Base-by-base conservation (phyloP, 2,113 vertebrate species). In the Myanophis thanlyinensis region DNA sequence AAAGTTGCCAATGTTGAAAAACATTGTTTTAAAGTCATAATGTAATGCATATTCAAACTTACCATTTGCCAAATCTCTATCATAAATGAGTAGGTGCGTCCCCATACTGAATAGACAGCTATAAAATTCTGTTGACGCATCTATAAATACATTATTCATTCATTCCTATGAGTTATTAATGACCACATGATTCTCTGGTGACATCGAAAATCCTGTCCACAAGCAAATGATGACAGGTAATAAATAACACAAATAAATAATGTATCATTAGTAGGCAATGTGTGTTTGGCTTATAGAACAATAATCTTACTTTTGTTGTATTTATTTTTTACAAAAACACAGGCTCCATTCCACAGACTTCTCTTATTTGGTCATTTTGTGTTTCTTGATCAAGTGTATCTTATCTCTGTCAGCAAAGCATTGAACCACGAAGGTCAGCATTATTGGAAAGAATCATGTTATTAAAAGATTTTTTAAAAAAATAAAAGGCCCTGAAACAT, bases 181-280 rank as follows among this genome's bases (percentile, higher is more conserved):
- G 91, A 91, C 48, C 92, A 93, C 80, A 88, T 96, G 92, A 93
- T 85, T 92, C 5, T 7, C 73, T 54, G 90, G 52, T 92, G 93
- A 94, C 93, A 94, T 23, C 23, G 90, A 44, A 93, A 93, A 93
- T 89, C 49, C 52, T 84, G 91, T 87, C n/a, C 90, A 92, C 89
- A 95, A 93, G 89, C 90, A 56, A 95, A 93, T 89, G 10, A 90
- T 92, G 94, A 95, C 95, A 89, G 91, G 85, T 90, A 87, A 92
- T 95, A 95, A 96, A 94, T 87, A 95, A 93, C 47, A 93, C 91
- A 93, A 95, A 95, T 95, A 95, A 96, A 92, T 94, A 96, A 95
- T 95, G 52, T 90, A 91, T 96, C 94, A 18, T 88, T 94, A 90
- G 91, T 89, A 93, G 91, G 52, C 91, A 5, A 1, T 62, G 30